These are phyloP conservation scores for Myocastor coypus DNA, from an alignment of 2,113 vertebrate genomes.

Conservation along the genomic window DNA sequence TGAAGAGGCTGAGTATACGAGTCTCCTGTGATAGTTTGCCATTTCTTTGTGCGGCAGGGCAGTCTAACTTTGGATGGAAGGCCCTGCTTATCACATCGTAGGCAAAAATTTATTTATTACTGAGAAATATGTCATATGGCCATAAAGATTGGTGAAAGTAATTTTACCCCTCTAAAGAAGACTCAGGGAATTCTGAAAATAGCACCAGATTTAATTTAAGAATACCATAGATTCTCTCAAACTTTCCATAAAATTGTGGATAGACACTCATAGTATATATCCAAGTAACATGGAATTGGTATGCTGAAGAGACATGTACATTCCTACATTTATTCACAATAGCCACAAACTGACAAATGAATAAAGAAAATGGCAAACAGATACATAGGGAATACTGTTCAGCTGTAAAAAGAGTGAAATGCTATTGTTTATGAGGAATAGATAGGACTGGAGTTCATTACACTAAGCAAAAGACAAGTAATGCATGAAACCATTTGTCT, in stretches of 20 bases:
- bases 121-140: not conserved
- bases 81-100: not conserved
- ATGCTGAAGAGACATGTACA: not conserved
- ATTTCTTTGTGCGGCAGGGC: not conserved
- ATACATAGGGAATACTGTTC: not conserved
- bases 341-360: not conserved
- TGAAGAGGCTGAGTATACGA: not conserved
- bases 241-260: not conserved
- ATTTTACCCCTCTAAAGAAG: not conserved
- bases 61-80: not conserved
- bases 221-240: not conserved
- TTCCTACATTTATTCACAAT: not conserved
- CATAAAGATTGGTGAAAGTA: not conserved
- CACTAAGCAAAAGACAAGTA: not conserved
- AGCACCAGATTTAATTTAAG: constrained; percentile 24
- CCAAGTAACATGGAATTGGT: not conserved
- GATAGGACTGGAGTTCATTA: not conserved
- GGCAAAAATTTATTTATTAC: not conserved
- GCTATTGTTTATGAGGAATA: not conserved
- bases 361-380: not conserved
- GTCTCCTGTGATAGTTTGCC: not conserved
- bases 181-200: not conserved
- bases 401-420: not conserved
- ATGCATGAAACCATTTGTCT: not conserved
- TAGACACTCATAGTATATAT: not conserved